Conservation (phyloP, 2,888 invertebrate species). For the Heliconius aoede region DNA sequence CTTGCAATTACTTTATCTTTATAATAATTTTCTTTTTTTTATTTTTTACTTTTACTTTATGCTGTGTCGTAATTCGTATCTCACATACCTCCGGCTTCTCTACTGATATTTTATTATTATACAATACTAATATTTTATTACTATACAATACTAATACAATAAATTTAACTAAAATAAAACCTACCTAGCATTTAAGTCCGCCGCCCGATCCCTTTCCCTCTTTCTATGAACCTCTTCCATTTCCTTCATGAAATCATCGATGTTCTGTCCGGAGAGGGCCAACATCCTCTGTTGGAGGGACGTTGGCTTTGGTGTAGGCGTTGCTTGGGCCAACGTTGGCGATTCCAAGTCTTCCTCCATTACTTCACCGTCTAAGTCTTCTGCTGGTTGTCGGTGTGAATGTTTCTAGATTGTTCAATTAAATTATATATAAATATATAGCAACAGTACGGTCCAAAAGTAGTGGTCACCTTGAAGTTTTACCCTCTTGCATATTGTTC, state of each 20-base stretch:
- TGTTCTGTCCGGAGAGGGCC: conserved; percentile 94
- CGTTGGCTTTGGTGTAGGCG: conserved; percentile 89
- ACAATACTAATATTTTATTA: too few relatives aligned
- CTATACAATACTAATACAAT: too few relatives aligned
- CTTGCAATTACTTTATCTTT: too few relatives aligned
- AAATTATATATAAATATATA: not conserved
- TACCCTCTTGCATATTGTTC: too few relatives aligned
- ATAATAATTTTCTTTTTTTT: too few relatives aligned
- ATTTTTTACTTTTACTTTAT: too few relatives aligned
- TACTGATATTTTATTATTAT: too few relatives aligned
- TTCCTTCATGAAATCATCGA: conserved; percentile 96
- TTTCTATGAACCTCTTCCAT: conserved; percentile 94
- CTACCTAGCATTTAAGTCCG: conserved; percentile 83
- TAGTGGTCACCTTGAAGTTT: too few relatives aligned
- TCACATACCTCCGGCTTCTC: too few relatives aligned
- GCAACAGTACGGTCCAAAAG: not conserved
- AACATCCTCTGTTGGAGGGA: conserved; percentile 93
- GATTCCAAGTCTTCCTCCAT: conserved; percentile 60
- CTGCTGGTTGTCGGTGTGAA: conserved; percentile 31
- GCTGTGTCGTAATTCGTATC: too few relatives aligned
- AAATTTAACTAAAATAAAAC: not conserved
- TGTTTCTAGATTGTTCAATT: not conserved
- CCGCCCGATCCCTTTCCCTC: conserved; percentile 86
- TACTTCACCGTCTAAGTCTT: conserved; percentile 63
- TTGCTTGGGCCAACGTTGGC: conserved; percentile 66